Evolutionary conservation across 2,113 vertebrate genomes (phyloP), one percentile per base, ranked within the genome.

Genomic region (Cryptotis parvus): DNA sequence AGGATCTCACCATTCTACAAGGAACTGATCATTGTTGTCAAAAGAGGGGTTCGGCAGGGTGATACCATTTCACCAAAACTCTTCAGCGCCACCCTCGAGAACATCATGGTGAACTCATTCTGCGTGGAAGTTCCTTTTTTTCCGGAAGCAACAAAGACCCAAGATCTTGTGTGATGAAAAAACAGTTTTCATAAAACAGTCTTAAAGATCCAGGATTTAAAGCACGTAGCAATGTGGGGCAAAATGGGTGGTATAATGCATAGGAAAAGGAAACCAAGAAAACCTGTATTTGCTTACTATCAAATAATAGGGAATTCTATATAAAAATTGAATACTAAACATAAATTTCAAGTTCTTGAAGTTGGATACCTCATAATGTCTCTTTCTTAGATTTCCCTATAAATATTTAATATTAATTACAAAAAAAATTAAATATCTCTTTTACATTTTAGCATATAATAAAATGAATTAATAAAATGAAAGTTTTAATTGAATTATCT

Each of bases 331-430:
- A 92, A 9, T 16, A 3, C 6, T 22, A 27, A 69, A 43, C 41
- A 27, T 2, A 81, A 78, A 65, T 52, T 80, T 72, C 43, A 93
- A 84, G 22, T 70, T 92, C 22, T 58, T 84, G 14, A 79, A 77
- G 22, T 41, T 61, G 9, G 16, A 58, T 27, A 3, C 31, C 6
- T 52, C 76, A 52, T 49, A 10, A 2, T 41, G 39, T 24, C 31
- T 37, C 18, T 41, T 87, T 41, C 37, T 49, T 29, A 80, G 79
- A 37, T 22, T 4, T 45, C 6, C 1, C 14, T 14, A 69, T 2
- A 89, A 74, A 45, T 31, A 37, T 81, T 77, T 1, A 81, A 77
- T 63, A 31, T 74, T 43, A 5, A 78, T 68, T 89, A 72, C 14
- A 70, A 33, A 45, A 74, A 78, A 84, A 4, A 58, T 12, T 37